A percentile compares a stretch with the other conserved stretches of the same genome.
phyloP scores from a whole-genome alignment of 2,797 vertebrate species.

The Arctocebus calabarensis region DNA sequence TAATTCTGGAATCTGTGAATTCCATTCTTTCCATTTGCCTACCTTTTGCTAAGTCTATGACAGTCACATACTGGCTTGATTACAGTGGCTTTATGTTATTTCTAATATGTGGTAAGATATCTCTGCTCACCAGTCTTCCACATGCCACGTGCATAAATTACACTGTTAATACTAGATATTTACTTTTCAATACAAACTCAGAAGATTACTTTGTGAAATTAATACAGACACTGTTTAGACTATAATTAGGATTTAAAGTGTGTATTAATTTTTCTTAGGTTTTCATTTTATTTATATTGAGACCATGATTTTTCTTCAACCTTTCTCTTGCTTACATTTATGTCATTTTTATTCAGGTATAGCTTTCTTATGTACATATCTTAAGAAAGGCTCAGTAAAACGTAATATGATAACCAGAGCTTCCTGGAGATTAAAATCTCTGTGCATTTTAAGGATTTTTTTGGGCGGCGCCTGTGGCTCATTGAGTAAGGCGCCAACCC shows the following conservation, averaged over 20 bases:
- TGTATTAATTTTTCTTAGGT: neutral
- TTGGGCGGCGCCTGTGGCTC: neutral
- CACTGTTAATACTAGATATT: neutral
- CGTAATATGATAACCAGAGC: neutral
- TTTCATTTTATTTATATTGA: constrained; percentile 6
- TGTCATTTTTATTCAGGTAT: neutral
- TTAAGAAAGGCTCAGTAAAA: neutral
- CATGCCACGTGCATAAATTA: neutral
- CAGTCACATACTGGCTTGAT: neutral
- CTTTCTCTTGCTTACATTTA: neutral
- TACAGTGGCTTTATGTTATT: neutral
- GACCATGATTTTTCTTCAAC: neutral
- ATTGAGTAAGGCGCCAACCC: no score
- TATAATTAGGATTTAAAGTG: neutral
- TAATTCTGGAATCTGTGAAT: neutral
- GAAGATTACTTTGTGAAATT: neutral
- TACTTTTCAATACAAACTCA: neutral
- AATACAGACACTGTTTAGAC: neutral
- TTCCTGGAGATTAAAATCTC: neutral
- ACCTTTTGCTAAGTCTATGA: neutral
- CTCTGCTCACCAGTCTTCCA: neutral
- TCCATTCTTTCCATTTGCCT: neutral
- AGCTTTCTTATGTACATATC: neutral
- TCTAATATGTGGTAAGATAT: neutral
- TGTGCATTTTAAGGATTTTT: neutral